Conservation (phyloP, 2,888 invertebrate species). For the Pachliopta kotzebuea region DNA sequence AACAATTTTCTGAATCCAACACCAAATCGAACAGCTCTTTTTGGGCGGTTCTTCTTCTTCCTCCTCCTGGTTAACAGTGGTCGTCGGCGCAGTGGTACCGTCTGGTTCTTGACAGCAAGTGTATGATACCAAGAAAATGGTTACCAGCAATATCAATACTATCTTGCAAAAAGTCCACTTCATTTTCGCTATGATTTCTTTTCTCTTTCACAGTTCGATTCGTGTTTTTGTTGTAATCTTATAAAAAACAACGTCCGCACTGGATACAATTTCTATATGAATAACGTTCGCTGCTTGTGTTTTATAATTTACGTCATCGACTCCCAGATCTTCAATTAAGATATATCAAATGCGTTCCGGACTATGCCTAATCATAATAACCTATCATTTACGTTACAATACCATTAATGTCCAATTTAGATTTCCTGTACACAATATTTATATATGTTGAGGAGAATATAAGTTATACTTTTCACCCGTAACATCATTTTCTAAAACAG, state of each 20-base stretch:
- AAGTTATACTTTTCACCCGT: too few relatives aligned
- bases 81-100: slow-evolving; percentile 46
- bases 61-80: slow-evolving; percentile 51
- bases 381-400: not conserved
- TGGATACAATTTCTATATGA: not conserved
- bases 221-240: not conserved
- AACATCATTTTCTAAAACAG: too few relatives aligned
- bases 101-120: slow-evolving; percentile 57
- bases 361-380: slow-evolving; percentile 6
- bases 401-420: too few relatives aligned
- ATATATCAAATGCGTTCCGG: slow-evolving; percentile 8
- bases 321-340: slow-evolving; percentile 6
- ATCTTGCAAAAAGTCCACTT: slow-evolving; percentile 43
- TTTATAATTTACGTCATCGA: slow-evolving; percentile 4
- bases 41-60: slow-evolving; percentile 64
- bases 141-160: slow-evolving; percentile 43
- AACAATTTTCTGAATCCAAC: slow-evolving; percentile 76
- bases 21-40: slow-evolving; percentile 73
- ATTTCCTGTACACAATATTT: too few relatives aligned
- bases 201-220: not conserved
- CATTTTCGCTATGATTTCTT: slow-evolving; percentile 25
- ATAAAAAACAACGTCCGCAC: not conserved
- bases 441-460: too few relatives aligned
- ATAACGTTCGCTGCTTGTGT: not conserved
- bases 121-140: slow-evolving; percentile 44